Percentiles rank a stretch among this genome's conserved stretches.
These are phyloP conservation scores for human (Homo sapiens) DNA, from an alignment of 2,113 vertebrate species.

Conservation along the genomic window DNA sequence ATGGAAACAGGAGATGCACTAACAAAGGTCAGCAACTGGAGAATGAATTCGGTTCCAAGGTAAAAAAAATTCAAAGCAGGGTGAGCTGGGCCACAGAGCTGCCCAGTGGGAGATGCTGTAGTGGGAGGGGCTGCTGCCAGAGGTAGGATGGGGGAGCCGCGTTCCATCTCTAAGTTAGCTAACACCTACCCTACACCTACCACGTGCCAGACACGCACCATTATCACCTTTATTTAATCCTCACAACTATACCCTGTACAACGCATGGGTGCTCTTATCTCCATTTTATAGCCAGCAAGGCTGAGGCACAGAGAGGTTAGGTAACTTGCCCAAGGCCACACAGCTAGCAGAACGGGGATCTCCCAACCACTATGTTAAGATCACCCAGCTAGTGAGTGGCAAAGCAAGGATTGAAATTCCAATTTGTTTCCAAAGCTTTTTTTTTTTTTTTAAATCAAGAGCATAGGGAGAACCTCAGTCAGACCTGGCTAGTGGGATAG, in stretches of 20 bases:
- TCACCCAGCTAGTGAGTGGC: not conserved
- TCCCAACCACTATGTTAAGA: not conserved
- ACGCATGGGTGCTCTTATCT: not conserved
- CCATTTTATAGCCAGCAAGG: not conserved
- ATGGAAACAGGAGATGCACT: not conserved
- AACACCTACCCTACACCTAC: no score
- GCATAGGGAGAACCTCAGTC: not conserved
- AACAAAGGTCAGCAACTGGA: accelerated
- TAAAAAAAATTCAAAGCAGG: not conserved
- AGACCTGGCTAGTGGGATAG: not conserved
- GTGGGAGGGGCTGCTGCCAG: no score
- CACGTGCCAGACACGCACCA: accelerated
- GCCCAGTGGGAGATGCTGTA: accelerated
- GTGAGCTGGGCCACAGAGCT: not conserved
- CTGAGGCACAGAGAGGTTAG: not conserved
- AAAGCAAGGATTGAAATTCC: not conserved
- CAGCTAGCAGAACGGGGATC: not conserved
- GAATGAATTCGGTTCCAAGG: no score
- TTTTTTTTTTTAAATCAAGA: not conserved
- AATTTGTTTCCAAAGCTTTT: not conserved
- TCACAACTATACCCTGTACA: not conserved
- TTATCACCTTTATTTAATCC: not conserved
- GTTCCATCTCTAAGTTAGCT: not conserved
- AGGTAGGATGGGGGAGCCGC: accelerated
- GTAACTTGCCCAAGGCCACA: not conserved